These are phyloP conservation scores for Tangara arthus DNA, from an alignment of 2,797 vertebrate genomes.

Conservation along the genomic window DNA sequence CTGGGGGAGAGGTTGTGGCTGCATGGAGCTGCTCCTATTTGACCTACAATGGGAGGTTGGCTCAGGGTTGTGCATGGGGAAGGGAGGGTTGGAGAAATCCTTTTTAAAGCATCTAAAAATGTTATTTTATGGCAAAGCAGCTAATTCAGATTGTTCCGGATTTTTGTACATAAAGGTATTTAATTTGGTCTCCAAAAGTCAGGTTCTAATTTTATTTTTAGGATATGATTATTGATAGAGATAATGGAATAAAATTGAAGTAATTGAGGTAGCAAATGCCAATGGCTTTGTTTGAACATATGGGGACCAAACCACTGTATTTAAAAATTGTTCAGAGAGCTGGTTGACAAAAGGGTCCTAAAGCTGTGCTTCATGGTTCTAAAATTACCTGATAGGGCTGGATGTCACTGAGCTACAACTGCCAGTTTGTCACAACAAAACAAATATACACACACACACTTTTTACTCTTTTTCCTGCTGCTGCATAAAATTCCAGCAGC, in stretches of 20 bases:
- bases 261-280: not conserved
- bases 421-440: slow-evolving; percentile 17
- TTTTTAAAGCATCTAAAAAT: not conserved
- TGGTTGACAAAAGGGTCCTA: not conserved
- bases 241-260: not conserved
- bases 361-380: not conserved
- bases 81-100: not conserved
- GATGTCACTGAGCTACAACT: not conserved
- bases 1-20: not conserved
- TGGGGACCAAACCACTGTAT: not conserved
- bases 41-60: not conserved
- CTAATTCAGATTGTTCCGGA: not conserved
- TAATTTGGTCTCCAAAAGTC: not conserved
- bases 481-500: not conserved
- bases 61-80: not conserved
- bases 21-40: not conserved
- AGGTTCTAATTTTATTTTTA: not conserved
- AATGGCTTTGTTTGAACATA: not conserved
- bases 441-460: not conserved
- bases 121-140: not conserved
- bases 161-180: not conserved
- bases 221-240: not conserved
- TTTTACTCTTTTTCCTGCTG: not conserved
- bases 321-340: not conserved
- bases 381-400: not conserved